A percentile compares a stretch with the other conserved stretches of the same genome.
phyloP scores from a whole-genome alignment of 2,113 vertebrate genomes.

The Strix aluco region DNA sequence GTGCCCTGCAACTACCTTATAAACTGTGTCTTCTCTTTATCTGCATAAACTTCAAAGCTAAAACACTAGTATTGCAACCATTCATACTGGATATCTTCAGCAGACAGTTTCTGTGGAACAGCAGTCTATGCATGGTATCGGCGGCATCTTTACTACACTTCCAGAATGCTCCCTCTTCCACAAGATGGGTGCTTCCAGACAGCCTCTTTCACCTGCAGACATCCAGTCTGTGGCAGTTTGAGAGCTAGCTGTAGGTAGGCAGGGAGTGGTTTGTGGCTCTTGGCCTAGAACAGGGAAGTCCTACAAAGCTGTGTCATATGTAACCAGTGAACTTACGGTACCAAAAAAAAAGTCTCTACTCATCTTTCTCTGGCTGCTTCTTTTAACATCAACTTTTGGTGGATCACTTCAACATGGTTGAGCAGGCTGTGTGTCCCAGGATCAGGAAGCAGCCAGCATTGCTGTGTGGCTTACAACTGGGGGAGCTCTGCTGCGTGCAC shows the following conservation, averaged over 20 bases:
- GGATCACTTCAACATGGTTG: not conserved
- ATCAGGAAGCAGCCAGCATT: not conserved
- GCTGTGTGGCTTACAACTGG: not conserved
- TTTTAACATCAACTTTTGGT: not conserved
- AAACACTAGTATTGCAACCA: not conserved
- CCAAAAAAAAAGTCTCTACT: not conserved
- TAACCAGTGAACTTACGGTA: not conserved
- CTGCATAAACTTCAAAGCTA: not conserved
- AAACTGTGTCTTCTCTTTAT: not conserved
- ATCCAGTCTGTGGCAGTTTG: not conserved
- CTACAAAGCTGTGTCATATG: not conserved
- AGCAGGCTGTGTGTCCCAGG: not conserved
- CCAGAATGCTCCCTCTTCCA: not conserved
- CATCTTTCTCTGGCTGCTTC: constrained; percentile 7
- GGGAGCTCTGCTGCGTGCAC: not conserved
- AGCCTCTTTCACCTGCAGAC: not conserved
- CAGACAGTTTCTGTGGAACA: not conserved
- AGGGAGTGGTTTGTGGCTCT: not conserved
- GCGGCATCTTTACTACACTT: not conserved
- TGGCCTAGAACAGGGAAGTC: not conserved
- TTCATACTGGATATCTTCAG: not conserved
- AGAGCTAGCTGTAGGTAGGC: not conserved
- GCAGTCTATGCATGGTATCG: not conserved
- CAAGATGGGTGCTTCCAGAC: not conserved
- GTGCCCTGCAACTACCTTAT: not conserved